phyloP scores from a whole-genome alignment of 2,888 invertebrate genomes.

The Lumbricus terrestris region DNA sequence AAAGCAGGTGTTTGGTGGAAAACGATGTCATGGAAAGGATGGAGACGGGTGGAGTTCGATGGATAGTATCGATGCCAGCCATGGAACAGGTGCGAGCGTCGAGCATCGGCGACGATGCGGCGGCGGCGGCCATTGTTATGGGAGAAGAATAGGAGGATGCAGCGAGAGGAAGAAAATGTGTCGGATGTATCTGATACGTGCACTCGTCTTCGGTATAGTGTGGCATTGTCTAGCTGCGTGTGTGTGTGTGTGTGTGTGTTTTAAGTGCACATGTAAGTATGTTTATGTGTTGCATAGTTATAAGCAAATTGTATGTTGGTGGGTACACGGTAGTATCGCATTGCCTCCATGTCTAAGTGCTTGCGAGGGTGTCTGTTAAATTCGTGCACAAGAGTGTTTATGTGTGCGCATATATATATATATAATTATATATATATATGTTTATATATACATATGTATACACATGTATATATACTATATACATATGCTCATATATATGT shows the following conservation, averaged over 20 bases:
- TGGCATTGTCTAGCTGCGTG: not conserved
- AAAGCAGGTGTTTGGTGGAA: not conserved
- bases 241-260: too few relatives aligned
- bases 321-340: not conserved
- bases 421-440: not conserved
- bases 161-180: not conserved
- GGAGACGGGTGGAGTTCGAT: not conserved
- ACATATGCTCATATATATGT: too few relatives aligned
- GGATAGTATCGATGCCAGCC: not conserved
- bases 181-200: not conserved
- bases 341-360: not conserved
- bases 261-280: too few relatives aligned
- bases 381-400: not conserved
- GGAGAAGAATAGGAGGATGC: not conserved
- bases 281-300: too few relatives aligned
- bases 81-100: not conserved
- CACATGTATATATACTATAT: not conserved
- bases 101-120: not conserved
- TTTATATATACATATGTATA: not conserved
- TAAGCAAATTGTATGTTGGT: too few relatives aligned
- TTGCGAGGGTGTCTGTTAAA: not conserved
- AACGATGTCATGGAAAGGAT: not conserved
- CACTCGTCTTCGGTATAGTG: not conserved
- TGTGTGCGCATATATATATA: slow-evolving; percentile 3
- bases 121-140: not conserved